phyloP scores from a whole-genome alignment of 1,140 invertebrate genomes.

The Papilio polytes region DNA sequence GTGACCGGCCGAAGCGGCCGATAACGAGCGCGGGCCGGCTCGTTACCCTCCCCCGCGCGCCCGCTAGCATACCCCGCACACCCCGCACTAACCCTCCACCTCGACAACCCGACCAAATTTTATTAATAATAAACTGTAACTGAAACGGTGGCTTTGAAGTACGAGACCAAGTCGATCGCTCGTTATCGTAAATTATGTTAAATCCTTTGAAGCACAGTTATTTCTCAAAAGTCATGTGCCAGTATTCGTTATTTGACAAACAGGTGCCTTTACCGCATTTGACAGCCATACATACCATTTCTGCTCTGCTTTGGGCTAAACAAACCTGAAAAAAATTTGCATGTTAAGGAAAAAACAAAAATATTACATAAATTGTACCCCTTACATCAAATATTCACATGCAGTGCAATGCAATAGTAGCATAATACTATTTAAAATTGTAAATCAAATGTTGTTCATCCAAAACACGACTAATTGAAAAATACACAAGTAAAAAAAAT shows the following conservation, averaged over 20 bases:
- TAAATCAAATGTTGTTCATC: too few relatives aligned
- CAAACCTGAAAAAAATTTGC: not conserved
- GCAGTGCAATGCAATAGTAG: too few relatives aligned
- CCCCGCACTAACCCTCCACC: slow-evolving; percentile 45
- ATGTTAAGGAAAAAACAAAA: not conserved
- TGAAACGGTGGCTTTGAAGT: slow-evolving; percentile 78
- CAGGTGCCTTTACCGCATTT: not conserved
- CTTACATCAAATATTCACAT: too few relatives aligned
- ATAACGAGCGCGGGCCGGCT: slow-evolving; percentile 75
- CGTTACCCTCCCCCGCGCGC: slow-evolving; percentile 60
- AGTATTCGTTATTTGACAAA: slow-evolving; percentile 11
- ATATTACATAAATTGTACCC: not conserved
- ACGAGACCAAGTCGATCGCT: slow-evolving; percentile 73
- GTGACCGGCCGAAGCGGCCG: slow-evolving; percentile 72
- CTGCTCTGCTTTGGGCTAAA: not conserved
- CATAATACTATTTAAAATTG: too few relatives aligned
- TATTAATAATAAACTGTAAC: slow-evolving; percentile 83
- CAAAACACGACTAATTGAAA: not conserved
- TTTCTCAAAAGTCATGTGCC: slow-evolving; percentile 52
- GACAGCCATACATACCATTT: not conserved
- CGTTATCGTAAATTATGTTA: slow-evolving; percentile 77
- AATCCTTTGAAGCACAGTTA: slow-evolving; percentile 70
- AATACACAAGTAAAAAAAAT: not conserved
- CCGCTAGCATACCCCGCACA: slow-evolving; percentile 43
- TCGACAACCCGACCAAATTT: slow-evolving; percentile 69